Percentiles rank a stretch among this genome's conserved stretches.
These are phyloP conservation scores for Clytia hemisphaerica DNA, from an alignment of 30 jellyfish, hydroid and myxozoan species.

Conservation along the genomic window DNA sequence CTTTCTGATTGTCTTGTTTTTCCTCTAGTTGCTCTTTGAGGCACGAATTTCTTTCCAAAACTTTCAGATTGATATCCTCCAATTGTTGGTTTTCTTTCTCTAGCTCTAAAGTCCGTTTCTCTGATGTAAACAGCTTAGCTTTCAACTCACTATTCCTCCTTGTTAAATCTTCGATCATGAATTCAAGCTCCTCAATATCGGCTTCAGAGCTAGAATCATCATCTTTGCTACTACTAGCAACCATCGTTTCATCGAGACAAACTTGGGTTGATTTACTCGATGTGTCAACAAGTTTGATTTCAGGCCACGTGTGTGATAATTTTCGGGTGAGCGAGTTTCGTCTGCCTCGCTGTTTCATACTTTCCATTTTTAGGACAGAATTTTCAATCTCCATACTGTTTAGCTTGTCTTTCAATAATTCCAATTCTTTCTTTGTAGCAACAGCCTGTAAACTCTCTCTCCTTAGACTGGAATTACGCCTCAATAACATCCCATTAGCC, in stretches of 20 bases:
- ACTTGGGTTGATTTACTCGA: no score
- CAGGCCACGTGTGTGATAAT: no score
- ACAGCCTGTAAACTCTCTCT: slow-evolving; percentile 4
- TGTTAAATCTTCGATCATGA: slow-evolving; percentile 10
- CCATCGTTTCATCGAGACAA: not conserved
- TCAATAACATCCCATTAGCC: slow-evolving; percentile 3
- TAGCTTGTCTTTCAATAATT: not conserved
- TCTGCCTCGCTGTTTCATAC: no score
- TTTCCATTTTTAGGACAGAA: not conserved
- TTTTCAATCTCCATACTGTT: slow-evolving; percentile 11
- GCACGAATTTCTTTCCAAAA: not conserved
- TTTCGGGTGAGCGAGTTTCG: no score
- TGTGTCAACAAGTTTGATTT: no score
- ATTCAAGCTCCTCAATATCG: slow-evolving; percentile 8
- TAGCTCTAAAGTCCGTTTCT: not conserved
- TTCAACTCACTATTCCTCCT: slow-evolving; percentile 1
- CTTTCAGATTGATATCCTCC: slow-evolving; percentile 2
- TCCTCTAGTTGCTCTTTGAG: slow-evolving; percentile 11
- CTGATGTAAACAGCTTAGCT: not conserved
- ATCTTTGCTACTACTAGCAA: not conserved
- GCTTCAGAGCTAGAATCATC: not conserved
- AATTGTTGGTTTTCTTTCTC: not conserved
- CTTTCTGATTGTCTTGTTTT: not conserved
- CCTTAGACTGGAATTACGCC: not conserved
- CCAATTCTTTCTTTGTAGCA: slow-evolving; percentile 1